A percentile compares a stretch with the other conserved stretches of the same genome.
These are phyloP conservation scores for Cephus pulcher DNA, from an alignment of 2,888 invertebrate species.

Conservation along the genomic window DNA sequence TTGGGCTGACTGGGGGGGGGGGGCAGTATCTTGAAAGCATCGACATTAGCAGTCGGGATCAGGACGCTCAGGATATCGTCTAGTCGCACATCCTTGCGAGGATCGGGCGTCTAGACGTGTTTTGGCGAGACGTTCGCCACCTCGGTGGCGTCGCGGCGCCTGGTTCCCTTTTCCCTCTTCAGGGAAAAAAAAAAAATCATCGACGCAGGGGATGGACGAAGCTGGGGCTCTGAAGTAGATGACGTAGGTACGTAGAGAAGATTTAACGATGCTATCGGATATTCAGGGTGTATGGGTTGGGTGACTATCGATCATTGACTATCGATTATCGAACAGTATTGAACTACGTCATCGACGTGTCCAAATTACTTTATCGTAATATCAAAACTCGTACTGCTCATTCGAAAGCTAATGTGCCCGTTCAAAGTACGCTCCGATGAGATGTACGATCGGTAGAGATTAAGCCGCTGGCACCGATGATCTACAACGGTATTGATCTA, in stretches of 20 bases:
- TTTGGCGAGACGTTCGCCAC: no score
- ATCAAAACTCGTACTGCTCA: not conserved
- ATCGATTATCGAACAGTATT: no score
- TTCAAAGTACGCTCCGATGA: constrained; percentile 11
- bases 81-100: constrained; percentile 1
- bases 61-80: not conserved
- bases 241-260: not conserved
- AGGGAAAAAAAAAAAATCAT: no score
- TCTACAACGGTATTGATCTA: constrained; percentile 60
- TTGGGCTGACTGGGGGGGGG: no score
- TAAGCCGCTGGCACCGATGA: constrained; percentile 44
- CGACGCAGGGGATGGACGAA: no score
- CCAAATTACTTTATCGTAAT: not conserved
- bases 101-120: no score
- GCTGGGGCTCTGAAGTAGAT: no score
- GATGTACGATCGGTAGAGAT: constrained; percentile 21
- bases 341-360: not conserved
- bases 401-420: not conserved
- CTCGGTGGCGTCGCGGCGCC: no score
- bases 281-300: not conserved
- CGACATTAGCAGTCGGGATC: no score
- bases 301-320: no score
- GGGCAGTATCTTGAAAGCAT: no score
- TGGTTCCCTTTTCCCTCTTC: no score
- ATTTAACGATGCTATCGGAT: not conserved